These are phyloP conservation scores for Tethea ocularis DNA, from an alignment of 2,888 invertebrate genomes.

Conservation along the genomic window DNA sequence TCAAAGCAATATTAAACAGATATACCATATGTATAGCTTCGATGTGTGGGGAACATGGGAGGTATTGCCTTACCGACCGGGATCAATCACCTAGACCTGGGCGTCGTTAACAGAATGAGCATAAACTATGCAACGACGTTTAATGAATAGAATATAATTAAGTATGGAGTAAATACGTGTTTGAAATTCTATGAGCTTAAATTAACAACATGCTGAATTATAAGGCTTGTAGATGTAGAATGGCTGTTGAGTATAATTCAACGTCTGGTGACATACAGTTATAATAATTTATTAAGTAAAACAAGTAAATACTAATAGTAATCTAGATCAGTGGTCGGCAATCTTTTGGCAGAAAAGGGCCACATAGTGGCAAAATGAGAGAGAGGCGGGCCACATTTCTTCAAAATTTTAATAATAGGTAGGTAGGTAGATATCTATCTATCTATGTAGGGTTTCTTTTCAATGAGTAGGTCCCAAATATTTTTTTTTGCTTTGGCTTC, in stretches of 20 bases:
- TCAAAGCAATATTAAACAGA: conserved; percentile 59
- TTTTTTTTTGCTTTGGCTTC: too few relatives aligned
- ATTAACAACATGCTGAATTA: neutral
- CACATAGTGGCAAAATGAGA: too few relatives aligned
- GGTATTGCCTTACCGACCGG: conserved; percentile 11
- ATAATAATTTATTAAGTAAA: neutral
- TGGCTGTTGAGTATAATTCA: neutral
- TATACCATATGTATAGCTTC: conserved; percentile 15
- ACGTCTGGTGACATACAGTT: neutral
- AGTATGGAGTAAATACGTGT: neutral
- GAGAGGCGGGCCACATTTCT: too few relatives aligned
- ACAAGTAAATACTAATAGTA: too few relatives aligned
- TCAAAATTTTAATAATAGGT: too few relatives aligned
- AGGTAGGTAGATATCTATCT: too few relatives aligned
- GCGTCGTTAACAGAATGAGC: conserved; percentile 11
- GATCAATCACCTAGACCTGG: conserved; percentile 18
- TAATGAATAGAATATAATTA: conserved; percentile 12
- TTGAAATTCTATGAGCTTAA: neutral
- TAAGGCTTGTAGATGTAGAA: neutral
- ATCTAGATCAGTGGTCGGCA: too few relatives aligned
- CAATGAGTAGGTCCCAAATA: too few relatives aligned
- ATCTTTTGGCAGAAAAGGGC: too few relatives aligned
- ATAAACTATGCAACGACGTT: conserved; percentile 7
- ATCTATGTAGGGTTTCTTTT: too few relatives aligned
- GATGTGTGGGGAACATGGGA: conserved; percentile 1